These are phyloP conservation scores for Pitangus sulphuratus DNA, from an alignment of 2,797 vertebrate genomes.

Conservation along the genomic window DNA sequence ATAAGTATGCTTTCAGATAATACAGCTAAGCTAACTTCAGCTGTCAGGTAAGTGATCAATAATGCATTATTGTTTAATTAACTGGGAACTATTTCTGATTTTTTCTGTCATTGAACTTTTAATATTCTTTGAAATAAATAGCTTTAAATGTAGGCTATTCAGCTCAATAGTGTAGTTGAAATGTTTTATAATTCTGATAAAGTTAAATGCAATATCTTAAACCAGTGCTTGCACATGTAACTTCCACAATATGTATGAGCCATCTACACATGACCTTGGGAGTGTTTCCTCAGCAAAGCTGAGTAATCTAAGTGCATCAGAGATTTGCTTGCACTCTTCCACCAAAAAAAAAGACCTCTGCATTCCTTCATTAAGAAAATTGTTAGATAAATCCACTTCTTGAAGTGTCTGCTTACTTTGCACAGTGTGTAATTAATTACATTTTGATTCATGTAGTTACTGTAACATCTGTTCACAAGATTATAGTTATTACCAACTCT, in stretches of 20 bases:
- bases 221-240: neutral
- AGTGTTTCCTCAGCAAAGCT: neutral
- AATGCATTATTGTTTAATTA: neutral
- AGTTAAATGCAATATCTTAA: neutral
- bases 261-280: neutral
- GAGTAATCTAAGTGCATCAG: neutral
- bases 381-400: neutral
- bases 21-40: constrained; percentile 96
- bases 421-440: neutral
- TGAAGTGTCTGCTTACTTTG: neutral
- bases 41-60: constrained; percentile 86
- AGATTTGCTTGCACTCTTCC: neutral
- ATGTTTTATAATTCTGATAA: neutral
- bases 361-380: neutral
- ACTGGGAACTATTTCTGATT: neutral
- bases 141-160: neutral
- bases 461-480: neutral
- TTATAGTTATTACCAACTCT: neutral
- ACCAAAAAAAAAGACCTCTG: neutral
- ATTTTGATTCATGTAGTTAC: neutral
- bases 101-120: neutral
- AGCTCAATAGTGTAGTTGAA: neutral
- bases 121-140: neutral
- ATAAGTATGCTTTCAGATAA: constrained; percentile 99
- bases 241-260: neutral